These are phyloP conservation scores for Catostylus mosaicus DNA, from an alignment of 30 jellyfish, hydroid and myxozoan species.

Conservation along the genomic window DNA sequence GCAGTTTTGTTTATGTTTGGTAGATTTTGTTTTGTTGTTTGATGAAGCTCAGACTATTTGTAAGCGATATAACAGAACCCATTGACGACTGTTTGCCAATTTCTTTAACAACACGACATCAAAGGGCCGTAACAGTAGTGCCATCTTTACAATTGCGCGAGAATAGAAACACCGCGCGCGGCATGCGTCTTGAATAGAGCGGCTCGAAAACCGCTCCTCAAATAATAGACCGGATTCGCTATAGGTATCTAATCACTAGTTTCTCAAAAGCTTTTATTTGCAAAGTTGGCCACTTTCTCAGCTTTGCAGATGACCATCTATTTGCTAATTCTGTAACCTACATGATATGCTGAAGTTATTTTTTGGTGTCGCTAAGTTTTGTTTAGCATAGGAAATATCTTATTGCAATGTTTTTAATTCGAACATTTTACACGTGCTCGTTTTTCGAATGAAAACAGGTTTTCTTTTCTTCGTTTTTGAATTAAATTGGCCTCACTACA, in stretches of 20 bases:
- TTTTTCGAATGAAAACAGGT: too few relatives aligned
- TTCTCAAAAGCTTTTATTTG: not conserved
- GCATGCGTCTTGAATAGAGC: not conserved
- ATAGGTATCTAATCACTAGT: not conserved
- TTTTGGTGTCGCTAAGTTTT: not conserved
- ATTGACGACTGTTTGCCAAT: conserved; percentile 8
- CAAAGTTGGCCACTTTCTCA: not conserved
- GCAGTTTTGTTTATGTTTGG: conserved; percentile 5
- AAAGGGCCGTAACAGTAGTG: conserved; percentile 1
- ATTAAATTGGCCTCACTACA: too few relatives aligned
- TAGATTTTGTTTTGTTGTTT: not conserved
- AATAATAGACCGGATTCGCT: not conserved
- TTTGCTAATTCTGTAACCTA: conserved; percentile 1
- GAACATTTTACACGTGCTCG: too few relatives aligned
- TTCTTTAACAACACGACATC: conserved; percentile 15
- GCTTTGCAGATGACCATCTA: not conserved
- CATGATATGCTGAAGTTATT: not conserved
- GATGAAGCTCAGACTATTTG: not conserved
- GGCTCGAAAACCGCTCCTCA: not conserved
- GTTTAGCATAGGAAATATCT: not conserved
- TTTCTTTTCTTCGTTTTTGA: too few relatives aligned
- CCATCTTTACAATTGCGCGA: not conserved
- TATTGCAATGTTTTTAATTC: too few relatives aligned
- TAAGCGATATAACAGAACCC: not conserved
- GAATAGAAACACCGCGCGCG: not conserved